These are phyloP conservation scores for Polypedilum vanderplanki DNA, from an alignment of 1,140 invertebrate genomes.

Conservation along the genomic window DNA sequence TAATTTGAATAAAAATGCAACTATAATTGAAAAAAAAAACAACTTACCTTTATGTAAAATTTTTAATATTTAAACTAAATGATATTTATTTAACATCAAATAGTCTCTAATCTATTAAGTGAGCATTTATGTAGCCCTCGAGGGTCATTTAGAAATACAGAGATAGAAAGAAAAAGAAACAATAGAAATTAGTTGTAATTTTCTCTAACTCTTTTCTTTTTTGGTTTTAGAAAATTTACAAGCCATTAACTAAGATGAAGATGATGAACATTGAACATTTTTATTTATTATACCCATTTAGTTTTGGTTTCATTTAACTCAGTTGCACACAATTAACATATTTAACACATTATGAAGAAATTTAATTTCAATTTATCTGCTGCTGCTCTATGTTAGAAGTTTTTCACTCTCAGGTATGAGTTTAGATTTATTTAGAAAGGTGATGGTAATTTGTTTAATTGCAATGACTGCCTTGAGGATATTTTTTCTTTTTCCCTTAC, in stretches of 20 bases:
- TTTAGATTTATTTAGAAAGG: neutral
- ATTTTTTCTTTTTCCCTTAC: neutral
- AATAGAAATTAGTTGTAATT: slow-evolving; percentile 11
- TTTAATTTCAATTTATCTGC: slow-evolving; percentile 27
- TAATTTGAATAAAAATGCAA: no score
- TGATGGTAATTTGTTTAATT: slow-evolving; percentile 28
- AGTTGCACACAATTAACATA: slow-evolving; percentile 22
- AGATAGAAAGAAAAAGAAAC: neutral
- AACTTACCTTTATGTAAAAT: no score
- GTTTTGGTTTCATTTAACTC: neutral
- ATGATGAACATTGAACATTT: slow-evolving; percentile 3
- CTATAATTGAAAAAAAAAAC: no score
- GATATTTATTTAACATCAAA: no score
- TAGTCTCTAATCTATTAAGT: neutral
- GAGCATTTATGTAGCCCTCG: slow-evolving; percentile 7
- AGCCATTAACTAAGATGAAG: slow-evolving; percentile 20
- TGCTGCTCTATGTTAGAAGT: neutral
- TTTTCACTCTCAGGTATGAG: neutral
- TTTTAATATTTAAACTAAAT: no score
- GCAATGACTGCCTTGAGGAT: slow-evolving; percentile 5
- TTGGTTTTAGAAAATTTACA: slow-evolving; percentile 8
- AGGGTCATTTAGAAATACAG: neutral
- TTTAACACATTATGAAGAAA: slow-evolving; percentile 27
- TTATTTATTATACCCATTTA: slow-evolving; percentile 26
- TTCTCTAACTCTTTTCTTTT: neutral